These are phyloP conservation scores for Syrphus vitripennis DNA, from an alignment of 2,888 invertebrate genomes.

Conservation along the genomic window DNA sequence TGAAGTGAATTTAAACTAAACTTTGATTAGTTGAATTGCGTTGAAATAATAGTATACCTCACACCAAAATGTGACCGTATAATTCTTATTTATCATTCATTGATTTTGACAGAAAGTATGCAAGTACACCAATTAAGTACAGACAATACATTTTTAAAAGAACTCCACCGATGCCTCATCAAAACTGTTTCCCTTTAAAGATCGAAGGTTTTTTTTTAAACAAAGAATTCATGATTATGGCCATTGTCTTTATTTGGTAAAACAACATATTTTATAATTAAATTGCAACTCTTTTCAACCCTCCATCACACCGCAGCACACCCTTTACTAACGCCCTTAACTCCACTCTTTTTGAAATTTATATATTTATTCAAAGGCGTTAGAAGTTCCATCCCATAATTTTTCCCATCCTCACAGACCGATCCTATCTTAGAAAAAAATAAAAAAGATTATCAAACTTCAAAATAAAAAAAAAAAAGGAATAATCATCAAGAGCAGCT, in stretches of 20 bases:
- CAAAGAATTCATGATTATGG: too few relatives aligned
- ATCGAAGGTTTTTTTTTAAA: too few relatives aligned
- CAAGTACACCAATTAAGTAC: too few relatives aligned
- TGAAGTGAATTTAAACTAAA: too few relatives aligned
- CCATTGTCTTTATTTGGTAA: neutral
- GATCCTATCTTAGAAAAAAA: conserved; percentile 41
- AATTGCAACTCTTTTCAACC: conserved; percentile 21
- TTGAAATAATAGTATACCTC: too few relatives aligned
- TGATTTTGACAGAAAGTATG: too few relatives aligned
- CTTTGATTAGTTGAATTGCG: too few relatives aligned
- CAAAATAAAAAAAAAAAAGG: neutral
- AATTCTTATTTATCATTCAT: too few relatives aligned
- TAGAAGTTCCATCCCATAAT: conserved; percentile 56
- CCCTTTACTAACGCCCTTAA: conserved; percentile 45
- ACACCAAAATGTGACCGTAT: too few relatives aligned
- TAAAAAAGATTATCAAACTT: conserved; percentile 42
- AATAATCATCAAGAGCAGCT: conserved; percentile 48
- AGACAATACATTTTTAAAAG: too few relatives aligned
- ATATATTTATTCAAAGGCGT: conserved; percentile 64
- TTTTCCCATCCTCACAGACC: conserved; percentile 19
- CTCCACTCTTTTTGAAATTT: neutral
- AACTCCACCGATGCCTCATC: too few relatives aligned
- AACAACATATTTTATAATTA: neutral
- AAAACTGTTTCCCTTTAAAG: too few relatives aligned
- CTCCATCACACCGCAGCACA: conserved; percentile 22